These are phyloP conservation scores for Philereme vetulata DNA, from an alignment of 2,888 invertebrate genomes.

Conservation along the genomic window DNA sequence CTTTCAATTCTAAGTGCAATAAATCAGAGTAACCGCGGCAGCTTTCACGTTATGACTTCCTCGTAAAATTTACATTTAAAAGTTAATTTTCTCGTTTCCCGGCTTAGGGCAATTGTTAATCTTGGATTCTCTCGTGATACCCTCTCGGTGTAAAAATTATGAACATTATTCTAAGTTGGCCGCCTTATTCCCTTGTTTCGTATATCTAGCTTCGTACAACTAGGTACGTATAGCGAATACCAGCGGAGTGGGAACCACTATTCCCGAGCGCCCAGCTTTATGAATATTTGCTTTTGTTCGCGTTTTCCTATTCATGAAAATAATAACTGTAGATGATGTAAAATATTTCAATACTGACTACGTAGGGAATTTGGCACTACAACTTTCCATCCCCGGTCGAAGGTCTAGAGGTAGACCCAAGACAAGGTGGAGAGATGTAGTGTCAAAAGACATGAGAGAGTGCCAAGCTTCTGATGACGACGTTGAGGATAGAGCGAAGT, in stretches of 20 bases:
- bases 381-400: no score
- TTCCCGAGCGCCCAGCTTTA: slow-evolving; percentile 20
- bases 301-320: slow-evolving; percentile 19
- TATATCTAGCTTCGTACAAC: slow-evolving; percentile 10
- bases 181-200: slow-evolving; percentile 32
- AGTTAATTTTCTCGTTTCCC: slow-evolving; percentile 79
- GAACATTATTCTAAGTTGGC: slow-evolving; percentile 56
- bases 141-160: slow-evolving; percentile 60
- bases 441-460: no score
- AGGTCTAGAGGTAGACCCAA: no score
- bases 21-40: slow-evolving; percentile 81
- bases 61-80: slow-evolving; percentile 83
- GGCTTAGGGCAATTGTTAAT: slow-evolving; percentile 78
- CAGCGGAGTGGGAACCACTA: slow-evolving; percentile 19
- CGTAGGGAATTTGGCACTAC: no score
- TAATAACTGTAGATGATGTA: slow-evolving; percentile 1
- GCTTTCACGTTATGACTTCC: slow-evolving; percentile 82
- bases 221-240: not conserved
- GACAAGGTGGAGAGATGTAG: no score
- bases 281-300: slow-evolving; percentile 23
- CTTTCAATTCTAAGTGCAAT: slow-evolving; percentile 81
- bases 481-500: no score
- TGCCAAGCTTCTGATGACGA: no score
- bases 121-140: slow-evolving; percentile 67
- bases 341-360: slow-evolving; percentile 2